phyloP scores from a whole-genome alignment of 2,888 invertebrate genomes.

The Drymonia ruficornis region DNA sequence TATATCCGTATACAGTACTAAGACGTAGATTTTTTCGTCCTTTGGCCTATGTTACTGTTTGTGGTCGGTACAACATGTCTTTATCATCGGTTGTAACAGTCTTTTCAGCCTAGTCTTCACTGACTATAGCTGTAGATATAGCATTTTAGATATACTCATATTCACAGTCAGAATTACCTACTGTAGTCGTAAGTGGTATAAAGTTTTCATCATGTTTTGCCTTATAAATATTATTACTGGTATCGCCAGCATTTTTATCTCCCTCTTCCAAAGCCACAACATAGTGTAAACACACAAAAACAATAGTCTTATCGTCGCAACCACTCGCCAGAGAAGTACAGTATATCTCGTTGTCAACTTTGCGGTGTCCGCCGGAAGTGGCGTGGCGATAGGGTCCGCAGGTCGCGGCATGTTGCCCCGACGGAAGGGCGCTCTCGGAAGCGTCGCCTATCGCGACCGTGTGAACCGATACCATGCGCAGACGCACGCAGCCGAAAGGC shows the following conservation, averaged over 20 bases:
- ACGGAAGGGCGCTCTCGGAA: slow-evolving; percentile 67
- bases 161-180: too few species aligned
- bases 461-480: slow-evolving; percentile 60
- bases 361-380: slow-evolving; percentile 79
- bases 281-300: not conserved
- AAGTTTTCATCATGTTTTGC: not conserved
- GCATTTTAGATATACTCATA: too few species aligned
- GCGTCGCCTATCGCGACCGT: slow-evolving; percentile 64
- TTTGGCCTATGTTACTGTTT: too few species aligned
- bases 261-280: not conserved
- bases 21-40: too few species aligned
- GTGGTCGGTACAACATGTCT: too few species aligned
- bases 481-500: slow-evolving; percentile 28
- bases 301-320: slow-evolving; percentile 3
- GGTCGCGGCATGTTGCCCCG: slow-evolving; percentile 65
- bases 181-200: not conserved
- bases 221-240: not conserved
- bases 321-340: not conserved
- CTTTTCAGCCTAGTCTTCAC: too few species aligned
- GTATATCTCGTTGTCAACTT: slow-evolving; percentile 25
- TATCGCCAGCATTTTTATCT: not conserved
- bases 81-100: too few species aligned
- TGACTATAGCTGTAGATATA: too few species aligned
- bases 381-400: slow-evolving; percentile 64
- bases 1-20: too few species aligned